A percentile compares a stretch with the other conserved stretches of the same genome.
Evolutionary conservation across 2,888 invertebrate species (phyloP).

Genomic region (Philereme vetulata): DNA sequence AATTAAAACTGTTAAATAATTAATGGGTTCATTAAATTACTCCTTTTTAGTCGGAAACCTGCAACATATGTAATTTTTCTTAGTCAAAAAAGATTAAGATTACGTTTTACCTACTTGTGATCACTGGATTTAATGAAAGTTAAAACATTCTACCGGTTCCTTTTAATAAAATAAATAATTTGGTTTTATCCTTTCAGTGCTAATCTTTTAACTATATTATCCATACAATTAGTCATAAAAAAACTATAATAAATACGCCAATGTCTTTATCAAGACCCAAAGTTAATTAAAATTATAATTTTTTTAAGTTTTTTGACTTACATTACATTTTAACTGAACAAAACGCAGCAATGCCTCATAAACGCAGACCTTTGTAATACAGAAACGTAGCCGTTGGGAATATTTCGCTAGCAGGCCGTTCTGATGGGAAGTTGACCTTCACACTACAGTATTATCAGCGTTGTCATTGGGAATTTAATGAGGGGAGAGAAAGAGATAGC

Average conservation of each 20-base stretch:
- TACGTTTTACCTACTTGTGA: no score
- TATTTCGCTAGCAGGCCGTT: slow-evolving; percentile 8
- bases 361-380: not conserved
- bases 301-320: not conserved
- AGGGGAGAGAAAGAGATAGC: slow-evolving; percentile 12
- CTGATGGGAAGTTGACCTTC: slow-evolving; percentile 31
- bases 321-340: not conserved
- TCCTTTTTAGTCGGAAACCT: not conserved
- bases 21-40: not conserved
- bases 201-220: no score
- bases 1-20: slow-evolving; percentile 1
- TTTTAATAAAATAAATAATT: no score
- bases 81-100: no score
- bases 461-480: slow-evolving; percentile 23
- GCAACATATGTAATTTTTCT: no score
- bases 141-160: no score
- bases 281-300: not conserved
- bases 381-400: slow-evolving; percentile 31
- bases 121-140: no score
- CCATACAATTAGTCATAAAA: no score
- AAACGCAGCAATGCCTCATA: not conserved
- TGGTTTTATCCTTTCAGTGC: no score
- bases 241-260: no score
- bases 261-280: not conserved
- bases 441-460: slow-evolving; percentile 16